These are phyloP conservation scores for Brachypalpus laphriformis DNA, from an alignment of 2,888 invertebrate species.

Conservation along the genomic window DNA sequence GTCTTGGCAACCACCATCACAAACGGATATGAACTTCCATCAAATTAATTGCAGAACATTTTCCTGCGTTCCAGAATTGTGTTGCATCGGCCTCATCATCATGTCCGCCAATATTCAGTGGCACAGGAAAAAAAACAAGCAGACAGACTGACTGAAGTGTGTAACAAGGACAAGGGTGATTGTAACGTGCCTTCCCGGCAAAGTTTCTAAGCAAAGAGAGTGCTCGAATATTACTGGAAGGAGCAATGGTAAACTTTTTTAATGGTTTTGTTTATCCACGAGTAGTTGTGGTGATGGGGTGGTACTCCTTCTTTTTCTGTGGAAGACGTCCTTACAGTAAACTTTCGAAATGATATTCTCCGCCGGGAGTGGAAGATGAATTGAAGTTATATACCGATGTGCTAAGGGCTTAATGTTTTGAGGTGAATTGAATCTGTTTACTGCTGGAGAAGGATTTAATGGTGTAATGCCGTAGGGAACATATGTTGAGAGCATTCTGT, in stretches of 20 bases:
- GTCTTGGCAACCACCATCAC: conserved; percentile 11
- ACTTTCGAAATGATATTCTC: conserved; percentile 33
- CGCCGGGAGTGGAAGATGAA: background rate
- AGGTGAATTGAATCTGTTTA: conserved; percentile 25
- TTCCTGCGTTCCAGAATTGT: conserved; percentile 35
- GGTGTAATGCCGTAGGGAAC: background rate
- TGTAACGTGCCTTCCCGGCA: background rate
- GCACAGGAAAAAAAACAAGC: conserved; percentile 27
- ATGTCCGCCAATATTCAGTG: conserved; percentile 16
- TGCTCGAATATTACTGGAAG: conserved; percentile 8
- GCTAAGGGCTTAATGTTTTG: conserved; percentile 15
- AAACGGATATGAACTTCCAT: conserved; percentile 56
- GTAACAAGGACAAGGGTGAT: conserved; percentile 8
- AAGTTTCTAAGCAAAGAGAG: conserved; percentile 12
- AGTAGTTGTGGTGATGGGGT: background rate
- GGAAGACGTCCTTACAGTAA: background rate
- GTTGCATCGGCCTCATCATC: conserved; percentile 36
- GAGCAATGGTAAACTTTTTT: conserved; percentile 26
- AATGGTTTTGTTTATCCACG: conserved; percentile 41
- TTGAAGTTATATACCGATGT: conserved; percentile 4
- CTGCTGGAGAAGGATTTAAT: conserved; percentile 36
- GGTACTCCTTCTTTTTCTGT: background rate
- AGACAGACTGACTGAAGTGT: conserved; percentile 22
- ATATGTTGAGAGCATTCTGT: background rate
- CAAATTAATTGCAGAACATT: conserved; percentile 62